Percentiles rank a stretch among this genome's conserved stretches.
Conservation (phyloP, 1,140 invertebrate species). For the Drosophila santomea region DNA sequence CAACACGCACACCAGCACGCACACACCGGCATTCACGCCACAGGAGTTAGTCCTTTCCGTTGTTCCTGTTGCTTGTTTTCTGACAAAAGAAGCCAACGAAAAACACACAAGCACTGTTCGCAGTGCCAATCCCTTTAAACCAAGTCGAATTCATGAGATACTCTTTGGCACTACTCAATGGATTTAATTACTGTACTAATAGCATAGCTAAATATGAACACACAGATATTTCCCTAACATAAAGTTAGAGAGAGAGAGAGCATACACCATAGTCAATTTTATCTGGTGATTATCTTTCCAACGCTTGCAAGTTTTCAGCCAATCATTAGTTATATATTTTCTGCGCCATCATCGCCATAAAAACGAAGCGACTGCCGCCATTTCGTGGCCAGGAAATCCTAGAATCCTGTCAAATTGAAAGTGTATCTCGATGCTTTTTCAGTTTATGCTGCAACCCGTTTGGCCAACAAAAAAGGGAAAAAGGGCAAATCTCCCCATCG, state of each 20-base stretch:
- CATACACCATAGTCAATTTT: too few species aligned
- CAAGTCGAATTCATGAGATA: neutral
- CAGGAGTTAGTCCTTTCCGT: constrained; percentile 33
- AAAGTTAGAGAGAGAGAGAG: too few species aligned
- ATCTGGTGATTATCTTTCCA: neutral
- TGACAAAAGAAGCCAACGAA: constrained; percentile 7
- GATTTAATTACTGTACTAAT: too few species aligned
- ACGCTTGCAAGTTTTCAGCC: neutral
- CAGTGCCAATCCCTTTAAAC: neutral
- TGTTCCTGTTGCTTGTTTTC: constrained; percentile 35
- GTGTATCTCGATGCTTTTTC: constrained; percentile 18
- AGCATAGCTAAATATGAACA: too few species aligned
- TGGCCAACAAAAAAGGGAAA: neutral
- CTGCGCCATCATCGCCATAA: constrained; percentile 4
- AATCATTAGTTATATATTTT: constrained; percentile 15
- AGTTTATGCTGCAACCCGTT: constrained; percentile 19
- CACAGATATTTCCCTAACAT: too few species aligned
- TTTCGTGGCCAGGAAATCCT: constrained; percentile 6
- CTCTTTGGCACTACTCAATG: neutral
- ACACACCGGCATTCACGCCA: constrained; percentile 14
- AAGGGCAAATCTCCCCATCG: constrained; percentile 1
- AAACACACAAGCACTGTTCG: neutral
- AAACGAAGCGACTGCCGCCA: neutral
- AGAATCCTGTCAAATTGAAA: constrained; percentile 29
- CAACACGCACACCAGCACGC: constrained; percentile 6